phyloP scores from a whole-genome alignment of 1,140 invertebrate genomes.

The Hyphantria cunea region DNA sequence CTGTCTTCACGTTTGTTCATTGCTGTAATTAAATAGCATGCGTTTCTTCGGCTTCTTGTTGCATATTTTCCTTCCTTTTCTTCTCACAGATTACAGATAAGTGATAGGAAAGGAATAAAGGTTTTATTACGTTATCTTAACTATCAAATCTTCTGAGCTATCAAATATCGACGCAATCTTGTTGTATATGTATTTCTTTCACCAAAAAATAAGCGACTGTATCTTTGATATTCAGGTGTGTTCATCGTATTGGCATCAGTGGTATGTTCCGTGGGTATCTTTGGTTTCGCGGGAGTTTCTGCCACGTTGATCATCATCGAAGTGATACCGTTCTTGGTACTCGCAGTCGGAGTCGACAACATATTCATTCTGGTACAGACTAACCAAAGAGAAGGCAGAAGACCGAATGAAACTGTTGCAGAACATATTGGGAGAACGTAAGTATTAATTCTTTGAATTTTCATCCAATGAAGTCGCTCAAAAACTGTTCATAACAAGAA shows the following conservation, averaged over 20 bases:
- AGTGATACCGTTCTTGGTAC: slow-evolving; percentile 93
- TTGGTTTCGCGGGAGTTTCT: slow-evolving; percentile 93
- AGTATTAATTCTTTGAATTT: too few relatives aligned
- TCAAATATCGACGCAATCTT: too few relatives aligned
- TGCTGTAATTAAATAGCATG: too few relatives aligned
- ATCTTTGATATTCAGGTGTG: slow-evolving; percentile 84
- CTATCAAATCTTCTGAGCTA: slow-evolving; percentile 38
- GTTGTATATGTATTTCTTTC: neutral
- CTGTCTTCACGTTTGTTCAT: too few relatives aligned
- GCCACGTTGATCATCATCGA: slow-evolving; percentile 98
- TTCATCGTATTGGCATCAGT: slow-evolving; percentile 96
- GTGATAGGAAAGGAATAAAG: too few relatives aligned
- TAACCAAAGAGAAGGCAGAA: slow-evolving; percentile 86
- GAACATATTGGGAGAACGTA: slow-evolving; percentile 94
- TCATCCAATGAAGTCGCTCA: too few relatives aligned
- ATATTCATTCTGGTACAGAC: slow-evolving; percentile 99
- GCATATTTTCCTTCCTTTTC: too few relatives aligned
- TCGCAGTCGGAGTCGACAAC: slow-evolving; percentile 99
- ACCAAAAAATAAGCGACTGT: neutral
- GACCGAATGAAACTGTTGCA: slow-evolving; percentile 88
- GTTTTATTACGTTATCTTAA: slow-evolving; percentile 24
- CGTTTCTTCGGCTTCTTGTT: too few relatives aligned
- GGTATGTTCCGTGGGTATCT: slow-evolving; percentile 94
- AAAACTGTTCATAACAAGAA: too few relatives aligned
- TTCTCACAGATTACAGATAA: too few relatives aligned